A percentile compares a stretch with the other conserved stretches of the same genome.
Conservation (phyloP, 2,888 invertebrate genomes). For the Pollenia amentaria region DNA sequence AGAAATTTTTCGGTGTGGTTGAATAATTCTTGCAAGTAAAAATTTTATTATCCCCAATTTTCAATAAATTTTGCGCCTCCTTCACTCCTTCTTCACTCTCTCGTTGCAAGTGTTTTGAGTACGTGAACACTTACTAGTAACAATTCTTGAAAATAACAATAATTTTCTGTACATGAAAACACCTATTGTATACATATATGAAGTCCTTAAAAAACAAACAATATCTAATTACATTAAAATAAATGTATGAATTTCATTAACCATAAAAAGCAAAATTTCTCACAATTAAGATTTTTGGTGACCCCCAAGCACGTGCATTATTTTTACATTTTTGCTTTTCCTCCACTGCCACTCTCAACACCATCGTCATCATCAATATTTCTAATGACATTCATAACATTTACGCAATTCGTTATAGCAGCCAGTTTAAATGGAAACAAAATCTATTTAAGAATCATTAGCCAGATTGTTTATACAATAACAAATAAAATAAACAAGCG, state of each 20-base stretch:
- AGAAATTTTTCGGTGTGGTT: no score
- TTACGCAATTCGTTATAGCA: constrained; percentile 70
- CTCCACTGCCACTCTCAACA: background rate
- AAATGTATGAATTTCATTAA: background rate
- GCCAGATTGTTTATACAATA: constrained; percentile 72
- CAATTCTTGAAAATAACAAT: no score
- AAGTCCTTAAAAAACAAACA: no score
- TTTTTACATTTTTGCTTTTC: background rate
- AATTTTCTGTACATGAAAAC: no score
- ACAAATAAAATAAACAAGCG: constrained; percentile 63
- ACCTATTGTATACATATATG: no score
- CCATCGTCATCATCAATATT: constrained; percentile 39
- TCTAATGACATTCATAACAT: constrained; percentile 61
- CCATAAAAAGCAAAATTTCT: background rate
- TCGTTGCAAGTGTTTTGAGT: no score
- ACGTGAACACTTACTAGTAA: no score
- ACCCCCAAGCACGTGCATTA: constrained; percentile 61
- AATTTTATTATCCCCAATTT: no score
- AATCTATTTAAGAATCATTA: constrained; percentile 73
- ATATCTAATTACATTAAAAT: background rate
- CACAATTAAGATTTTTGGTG: constrained; percentile 27
- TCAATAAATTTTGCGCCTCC: no score
- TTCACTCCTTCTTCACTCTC: no score
- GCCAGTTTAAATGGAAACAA: constrained; percentile 57
- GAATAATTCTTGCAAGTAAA: no score